Evolutionary conservation across 2,797 vertebrate species (phyloP).

Genomic region (Knipowitschia caucasica): DNA sequence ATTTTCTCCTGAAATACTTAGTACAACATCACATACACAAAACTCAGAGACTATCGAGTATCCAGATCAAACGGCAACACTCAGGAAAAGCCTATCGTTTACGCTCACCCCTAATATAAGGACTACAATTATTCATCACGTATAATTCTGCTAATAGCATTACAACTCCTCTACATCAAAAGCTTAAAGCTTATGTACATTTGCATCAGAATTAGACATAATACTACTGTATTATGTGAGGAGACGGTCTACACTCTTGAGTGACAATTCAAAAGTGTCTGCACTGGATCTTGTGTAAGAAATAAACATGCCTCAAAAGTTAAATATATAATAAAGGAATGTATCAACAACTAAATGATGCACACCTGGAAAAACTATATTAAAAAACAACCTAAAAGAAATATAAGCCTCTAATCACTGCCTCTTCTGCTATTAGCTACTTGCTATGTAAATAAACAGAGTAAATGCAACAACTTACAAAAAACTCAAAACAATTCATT

Average conservation of each 20-base stretch:
- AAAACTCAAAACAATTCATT: conserved; percentile 49
- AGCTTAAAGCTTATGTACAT: conserved; percentile 76
- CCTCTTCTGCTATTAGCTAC: conserved; percentile 55
- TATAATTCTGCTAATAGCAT: conserved; percentile 73
- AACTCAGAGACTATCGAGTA: conserved; percentile 40
- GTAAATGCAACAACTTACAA: conserved; percentile 36
- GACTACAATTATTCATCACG: conserved; percentile 68
- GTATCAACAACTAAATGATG: conserved; percentile 60
- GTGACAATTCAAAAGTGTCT: conserved; percentile 42
- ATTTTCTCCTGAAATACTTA: conserved; percentile 16
- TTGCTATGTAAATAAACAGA: conserved; percentile 50
- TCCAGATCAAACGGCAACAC: conserved; percentile 54
- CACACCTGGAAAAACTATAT: conserved; percentile 52
- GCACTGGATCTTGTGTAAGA: conserved; percentile 37
- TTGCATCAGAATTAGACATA: conserved; percentile 72
- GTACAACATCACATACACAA: conserved; percentile 37
- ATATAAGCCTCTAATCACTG: conserved; percentile 48
- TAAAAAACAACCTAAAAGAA: conserved; percentile 27
- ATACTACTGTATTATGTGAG: conserved; percentile 68
- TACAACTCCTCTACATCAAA: conserved; percentile 71
- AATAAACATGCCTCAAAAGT: conserved; percentile 23
- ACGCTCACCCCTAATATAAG: conserved; percentile 75
- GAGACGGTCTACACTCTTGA: conserved; percentile 56
- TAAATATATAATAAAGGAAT: conserved; percentile 56
- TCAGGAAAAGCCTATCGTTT: conserved; percentile 73